phyloP scores from a whole-genome alignment of 2,797 vertebrate species.

The Eulemur mongoz region DNA sequence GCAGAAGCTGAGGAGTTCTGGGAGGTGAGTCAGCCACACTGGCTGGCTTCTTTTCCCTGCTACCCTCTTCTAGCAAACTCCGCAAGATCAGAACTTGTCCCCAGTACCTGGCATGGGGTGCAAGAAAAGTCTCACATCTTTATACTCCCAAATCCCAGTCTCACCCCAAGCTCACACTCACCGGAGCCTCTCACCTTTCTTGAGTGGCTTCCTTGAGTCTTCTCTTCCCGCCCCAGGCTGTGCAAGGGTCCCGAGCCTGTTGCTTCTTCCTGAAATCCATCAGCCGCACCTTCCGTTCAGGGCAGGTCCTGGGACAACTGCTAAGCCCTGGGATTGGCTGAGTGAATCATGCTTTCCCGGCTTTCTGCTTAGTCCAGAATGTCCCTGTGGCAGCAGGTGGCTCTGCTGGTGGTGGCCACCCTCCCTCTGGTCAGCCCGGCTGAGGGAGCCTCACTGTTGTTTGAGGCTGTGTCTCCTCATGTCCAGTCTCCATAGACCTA shows the following conservation, averaged over 20 bases:
- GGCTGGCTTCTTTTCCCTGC: neutral
- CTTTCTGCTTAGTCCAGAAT: neutral
- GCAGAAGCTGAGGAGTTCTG: neutral
- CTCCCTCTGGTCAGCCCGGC: neutral
- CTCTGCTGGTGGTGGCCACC: neutral
- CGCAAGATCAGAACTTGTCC: neutral
- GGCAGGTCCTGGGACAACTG: neutral
- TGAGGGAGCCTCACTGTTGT: neutral
- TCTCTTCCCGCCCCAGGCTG: too few relatives aligned
- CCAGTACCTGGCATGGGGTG: neutral
- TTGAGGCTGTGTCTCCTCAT: neutral
- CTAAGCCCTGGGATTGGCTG: too few relatives aligned
- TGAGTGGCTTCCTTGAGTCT: too few relatives aligned
- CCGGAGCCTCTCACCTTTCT: too few relatives aligned
- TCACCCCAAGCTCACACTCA: neutral
- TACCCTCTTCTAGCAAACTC: neutral
- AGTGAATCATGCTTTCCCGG: neutral
- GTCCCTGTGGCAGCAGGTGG: neutral
- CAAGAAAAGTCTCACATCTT: neutral
- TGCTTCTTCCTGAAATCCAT: neutral
- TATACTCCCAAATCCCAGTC: neutral
- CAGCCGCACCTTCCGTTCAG: neutral
- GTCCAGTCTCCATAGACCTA: neutral
- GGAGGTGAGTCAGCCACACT: neutral
- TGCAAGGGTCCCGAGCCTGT: neutral